phyloP scores from a whole-genome alignment of 2,797 vertebrate genomes.

The Anguilla pacifica region DNA sequence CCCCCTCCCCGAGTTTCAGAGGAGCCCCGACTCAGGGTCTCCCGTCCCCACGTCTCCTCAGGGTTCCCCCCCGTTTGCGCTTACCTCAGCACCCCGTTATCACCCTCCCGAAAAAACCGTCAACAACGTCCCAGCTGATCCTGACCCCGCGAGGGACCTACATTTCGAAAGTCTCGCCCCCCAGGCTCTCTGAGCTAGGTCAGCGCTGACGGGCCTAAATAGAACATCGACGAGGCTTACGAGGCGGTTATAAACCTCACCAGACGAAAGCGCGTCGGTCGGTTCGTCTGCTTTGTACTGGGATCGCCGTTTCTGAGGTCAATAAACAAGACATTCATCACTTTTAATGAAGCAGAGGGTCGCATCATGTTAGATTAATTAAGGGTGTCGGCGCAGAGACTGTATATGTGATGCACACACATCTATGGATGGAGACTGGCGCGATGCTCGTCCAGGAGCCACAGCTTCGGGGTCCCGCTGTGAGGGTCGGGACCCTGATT shows the following conservation, averaged over 20 bases:
- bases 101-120: not conserved
- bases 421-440: conserved; percentile 38
- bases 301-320: not conserved
- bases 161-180: not conserved
- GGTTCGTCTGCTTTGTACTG: conserved; percentile 1
- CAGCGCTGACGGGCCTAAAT: too few relatives aligned
- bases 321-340: conserved; percentile 19
- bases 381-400: conserved; percentile 28
- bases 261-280: not conserved
- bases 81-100: not conserved
- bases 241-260: not conserved
- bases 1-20: conserved; percentile 26
- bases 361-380: conserved; percentile 33
- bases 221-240: not conserved
- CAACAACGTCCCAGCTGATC: not conserved
- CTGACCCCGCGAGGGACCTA: not conserved
- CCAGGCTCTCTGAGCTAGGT: not conserved
- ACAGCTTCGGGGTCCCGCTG: conserved; percentile 68
- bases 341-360: conserved; percentile 29
- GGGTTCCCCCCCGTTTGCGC: not conserved
- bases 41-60: conserved; percentile 8
- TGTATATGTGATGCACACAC: conserved; percentile 15
- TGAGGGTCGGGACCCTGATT: conserved; percentile 94
- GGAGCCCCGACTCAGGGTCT: conserved; percentile 30
- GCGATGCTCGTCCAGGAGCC: conserved; percentile 85